Conservation (phyloP, 2,888 invertebrate genomes). For the Smittia aterrima region DNA sequence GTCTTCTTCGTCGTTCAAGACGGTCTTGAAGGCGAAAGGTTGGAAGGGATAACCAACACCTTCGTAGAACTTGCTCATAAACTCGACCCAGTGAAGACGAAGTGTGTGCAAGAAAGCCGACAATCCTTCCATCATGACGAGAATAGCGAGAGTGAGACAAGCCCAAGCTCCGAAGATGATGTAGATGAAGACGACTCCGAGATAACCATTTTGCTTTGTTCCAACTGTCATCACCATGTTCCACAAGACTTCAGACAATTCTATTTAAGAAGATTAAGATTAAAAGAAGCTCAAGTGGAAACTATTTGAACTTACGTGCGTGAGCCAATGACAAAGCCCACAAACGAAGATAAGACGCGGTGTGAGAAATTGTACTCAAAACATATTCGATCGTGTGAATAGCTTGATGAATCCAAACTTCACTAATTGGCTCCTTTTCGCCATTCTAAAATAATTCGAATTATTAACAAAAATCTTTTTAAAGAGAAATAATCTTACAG, state of each 20-base stretch:
- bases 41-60: conserved; percentile 80
- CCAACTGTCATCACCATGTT: conserved; percentile 76
- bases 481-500: not conserved
- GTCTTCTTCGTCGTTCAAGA: conserved; percentile 61
- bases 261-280: conserved; percentile 56
- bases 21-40: conserved; percentile 82
- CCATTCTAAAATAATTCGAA: conserved; percentile 43
- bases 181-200: conserved; percentile 73
- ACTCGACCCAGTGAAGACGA: conserved; percentile 97
- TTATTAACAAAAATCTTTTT: too few species aligned
- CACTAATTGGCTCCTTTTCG: conserved; percentile 71
- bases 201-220: conserved; percentile 57
- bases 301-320: conserved; percentile 66
- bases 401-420: conserved; percentile 88
- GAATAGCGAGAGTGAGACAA: conserved; percentile 84
- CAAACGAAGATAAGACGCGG: conserved; percentile 92
- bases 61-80: conserved; percentile 91
- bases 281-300: not conserved
- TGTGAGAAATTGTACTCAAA: conserved; percentile 93
- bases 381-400: conserved; percentile 98
- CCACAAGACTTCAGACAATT: conserved; percentile 89
- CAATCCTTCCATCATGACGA: conserved; percentile 98
- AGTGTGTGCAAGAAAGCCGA: conserved; percentile 98
- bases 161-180: conserved; percentile 88
- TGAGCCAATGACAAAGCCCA: conserved; percentile 97